Evolutionary conservation across 92 coral and sea anemone species (phyloP), one percentile per base, ranked within the genome.

Genomic region (Zoanthus solanderi): DNA sequence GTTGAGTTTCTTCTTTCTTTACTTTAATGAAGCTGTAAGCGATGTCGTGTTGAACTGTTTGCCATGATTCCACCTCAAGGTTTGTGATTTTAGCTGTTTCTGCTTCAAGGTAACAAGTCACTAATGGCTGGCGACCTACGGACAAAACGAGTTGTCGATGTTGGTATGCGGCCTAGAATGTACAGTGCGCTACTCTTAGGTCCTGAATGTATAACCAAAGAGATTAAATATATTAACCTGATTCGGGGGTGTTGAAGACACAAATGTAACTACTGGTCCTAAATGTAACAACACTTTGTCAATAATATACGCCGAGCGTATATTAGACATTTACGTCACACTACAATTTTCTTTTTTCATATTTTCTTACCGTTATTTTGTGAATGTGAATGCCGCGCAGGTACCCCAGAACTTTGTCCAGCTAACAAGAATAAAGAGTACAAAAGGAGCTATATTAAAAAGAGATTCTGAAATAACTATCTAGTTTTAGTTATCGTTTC

Each of bases 21-120:
- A 91, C 75, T 48, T 88, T 93, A 83, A 92, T 76, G 65, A 90
- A 93, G 87, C 84, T 89, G 91, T 96, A 96, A 14, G 99, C 99
- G 15, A 96, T 96, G 54, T 96, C 99, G 92, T 95, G 98, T 82
- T 93, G 87, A 14, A 54, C 57, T 3, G 98, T 95, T 79, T 87
- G 48, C 57, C 93, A 80, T 68, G 83, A 85, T 63, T 91, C 93
- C 17, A 89, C 91, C 60, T 91, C 90, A 15, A 95, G 83, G 28
- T 83, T 84, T 66, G 89, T 93, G 13, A 95, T 95, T 61, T 78
- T 89, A 34, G 98, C 93, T 6, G 85, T 72, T 58, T 89, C 92
- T 17, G 98, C 98, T 69, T 95, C 87, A 7, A 95, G 88, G 79
- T 87, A 67, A 29, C 67, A 81, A 13, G 85, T 81, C 6, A 81